A percentile compares a stretch with the other conserved stretches of the same genome.
phyloP scores from a whole-genome alignment of 2,888 invertebrate species.

The Meiosimyza platycephala region DNA sequence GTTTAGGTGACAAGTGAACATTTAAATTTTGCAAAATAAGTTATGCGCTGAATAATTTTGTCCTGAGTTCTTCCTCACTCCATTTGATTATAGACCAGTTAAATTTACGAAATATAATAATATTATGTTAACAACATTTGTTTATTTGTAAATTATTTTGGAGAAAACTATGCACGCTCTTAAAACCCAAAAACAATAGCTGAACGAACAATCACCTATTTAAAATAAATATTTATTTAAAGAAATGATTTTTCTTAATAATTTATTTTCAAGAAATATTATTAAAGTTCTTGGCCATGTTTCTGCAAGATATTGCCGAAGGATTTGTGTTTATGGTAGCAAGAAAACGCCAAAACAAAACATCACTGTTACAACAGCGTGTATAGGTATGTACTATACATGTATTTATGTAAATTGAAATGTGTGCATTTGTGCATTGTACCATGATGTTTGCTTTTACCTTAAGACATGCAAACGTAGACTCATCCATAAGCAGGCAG shows the following conservation, averaged over 20 bases:
- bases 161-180: no score
- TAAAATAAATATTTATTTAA: no score
- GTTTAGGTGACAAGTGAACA: no score
- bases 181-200: no score
- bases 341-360: neutral
- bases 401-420: neutral
- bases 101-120: no score
- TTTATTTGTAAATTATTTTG: neutral
- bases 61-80: no score
- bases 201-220: no score
- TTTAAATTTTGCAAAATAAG: no score
- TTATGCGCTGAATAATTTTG: no score
- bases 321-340: slow-evolving; percentile 3
- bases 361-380: neutral
- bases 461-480: slow-evolving; percentile 50
- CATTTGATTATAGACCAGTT: no score
- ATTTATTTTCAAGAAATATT: neutral
- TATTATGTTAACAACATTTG: no score
- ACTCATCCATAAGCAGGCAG: slow-evolving; percentile 15
- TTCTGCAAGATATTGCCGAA: slow-evolving; percentile 6
- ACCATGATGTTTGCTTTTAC: slow-evolving; percentile 45
- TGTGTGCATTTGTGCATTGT: slow-evolving; percentile 24
- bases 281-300: slow-evolving; percentile 29
- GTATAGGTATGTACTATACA: neutral
- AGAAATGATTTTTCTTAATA: neutral